Percentiles rank a stretch among this genome's conserved stretches.
Evolutionary conservation across 2,113 vertebrate species (phyloP).

Genomic region (Eulemur macaco): DNA sequence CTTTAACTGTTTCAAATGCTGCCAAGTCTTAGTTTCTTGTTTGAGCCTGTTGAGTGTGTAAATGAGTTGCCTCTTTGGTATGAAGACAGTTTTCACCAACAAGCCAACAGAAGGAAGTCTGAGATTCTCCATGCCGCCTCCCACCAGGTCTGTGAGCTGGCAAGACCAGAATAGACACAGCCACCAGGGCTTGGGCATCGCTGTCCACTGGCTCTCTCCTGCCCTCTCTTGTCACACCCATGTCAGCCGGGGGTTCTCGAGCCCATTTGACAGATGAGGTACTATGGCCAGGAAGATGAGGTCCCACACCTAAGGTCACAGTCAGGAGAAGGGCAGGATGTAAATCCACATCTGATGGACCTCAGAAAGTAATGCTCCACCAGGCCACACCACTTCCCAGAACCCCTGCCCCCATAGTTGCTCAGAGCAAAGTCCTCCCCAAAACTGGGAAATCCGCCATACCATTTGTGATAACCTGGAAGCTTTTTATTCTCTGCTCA

Average conservation of each 20-base stretch:
- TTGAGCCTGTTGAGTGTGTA: slow-evolving; percentile 55
- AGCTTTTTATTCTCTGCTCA: background rate
- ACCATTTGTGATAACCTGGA: background rate
- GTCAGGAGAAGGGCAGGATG: background rate
- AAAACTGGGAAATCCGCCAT: background rate
- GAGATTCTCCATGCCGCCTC: background rate
- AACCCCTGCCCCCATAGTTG: background rate
- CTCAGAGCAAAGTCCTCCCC: background rate
- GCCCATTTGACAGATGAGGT: background rate
- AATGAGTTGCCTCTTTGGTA: background rate
- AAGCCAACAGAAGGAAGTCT: background rate
- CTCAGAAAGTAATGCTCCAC: background rate
- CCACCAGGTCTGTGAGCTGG: background rate
- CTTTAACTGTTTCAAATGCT: slow-evolving; percentile 23
- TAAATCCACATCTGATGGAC: background rate
- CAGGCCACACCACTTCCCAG: background rate
- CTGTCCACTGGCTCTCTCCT: rapidly evolving
- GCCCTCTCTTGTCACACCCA: rapidly evolving
- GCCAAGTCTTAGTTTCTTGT: slow-evolving; percentile 66
- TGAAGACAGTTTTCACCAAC: slow-evolving; percentile 10
- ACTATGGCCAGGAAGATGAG: background rate
- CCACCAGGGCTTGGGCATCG: background rate
- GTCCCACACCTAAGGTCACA: background rate
- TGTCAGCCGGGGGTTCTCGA: background rate
- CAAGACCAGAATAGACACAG: background rate